Evolutionary conservation across 2,797 vertebrate species (phyloP), one percentile per base, ranked within the genome.

Genomic region (Rhabdophis nuchalis): DNA sequence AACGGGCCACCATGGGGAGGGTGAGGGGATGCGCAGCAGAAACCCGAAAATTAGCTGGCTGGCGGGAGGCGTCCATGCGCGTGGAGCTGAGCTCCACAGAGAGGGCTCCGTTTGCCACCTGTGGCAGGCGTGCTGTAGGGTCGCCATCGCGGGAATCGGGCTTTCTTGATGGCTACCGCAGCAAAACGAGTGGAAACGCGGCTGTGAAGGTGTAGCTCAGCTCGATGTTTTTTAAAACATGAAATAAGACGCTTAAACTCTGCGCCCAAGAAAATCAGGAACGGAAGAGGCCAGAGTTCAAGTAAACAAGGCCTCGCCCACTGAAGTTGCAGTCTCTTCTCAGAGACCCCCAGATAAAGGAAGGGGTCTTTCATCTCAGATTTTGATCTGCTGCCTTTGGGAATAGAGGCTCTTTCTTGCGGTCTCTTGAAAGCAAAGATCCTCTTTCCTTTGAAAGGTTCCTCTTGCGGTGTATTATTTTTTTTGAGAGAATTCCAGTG

Each of bases 221-320:
- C 61, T 92, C 52, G 53, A 8, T 52, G 92, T 95, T 95, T 95
- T 88, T 92, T 58, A 94, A 94, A 95, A 91, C 68, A 36, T 87
- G 54, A 91, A 92, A 91, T 64, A 94, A 94, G 92, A 57, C 90
- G 88, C 86, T 92, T 50, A 57, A 93, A 93, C 12, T 58, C 89
- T 25, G 87, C 92, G 89, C 4, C 8, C 88, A 92, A 94, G 88
- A 87, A 94, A 46, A 92, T 94, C 52, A 20, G 29, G 13, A 0
- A 0, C 93, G 20, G 94, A 94, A 94, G 86, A 92, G 90, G 57
- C 85, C 54, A 91, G 5, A 4, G 93, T 64, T 95, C 88, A 91
- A 92, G 82, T 0, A 0, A 94, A 50, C 86, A 56, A 16, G 77
- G 11, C 88, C 89, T 89, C 0, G 0, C 0, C 61, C 0, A 32